Percentiles rank a stretch among this genome's conserved stretches.
These are phyloP conservation scores for Manacus vitellinus DNA, from an alignment of 2,113 vertebrate genomes.

Conservation along the genomic window DNA sequence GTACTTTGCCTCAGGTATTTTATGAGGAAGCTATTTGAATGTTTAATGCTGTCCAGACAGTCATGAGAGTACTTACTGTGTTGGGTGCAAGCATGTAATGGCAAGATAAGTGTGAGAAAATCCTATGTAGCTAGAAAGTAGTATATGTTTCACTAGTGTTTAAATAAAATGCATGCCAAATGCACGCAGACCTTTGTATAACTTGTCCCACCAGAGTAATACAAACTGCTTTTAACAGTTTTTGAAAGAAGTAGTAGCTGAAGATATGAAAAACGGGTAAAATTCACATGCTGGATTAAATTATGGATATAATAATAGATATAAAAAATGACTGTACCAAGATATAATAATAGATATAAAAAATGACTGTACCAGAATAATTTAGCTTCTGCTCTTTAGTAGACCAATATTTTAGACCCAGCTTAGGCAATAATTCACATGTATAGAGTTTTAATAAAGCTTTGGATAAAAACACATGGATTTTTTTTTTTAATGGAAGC, in stretches of 20 bases:
- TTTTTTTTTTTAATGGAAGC: not conserved
- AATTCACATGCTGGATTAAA: not conserved
- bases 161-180: not conserved
- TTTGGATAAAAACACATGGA: not conserved
- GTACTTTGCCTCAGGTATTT: not conserved
- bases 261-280: not conserved
- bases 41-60: not conserved
- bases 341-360: not conserved
- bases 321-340: not conserved
- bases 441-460: not conserved
- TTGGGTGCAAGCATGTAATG: not conserved
- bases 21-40: not conserved
- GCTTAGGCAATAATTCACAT: not conserved
- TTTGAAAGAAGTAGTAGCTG: not conserved
- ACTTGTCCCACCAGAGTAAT: not conserved
- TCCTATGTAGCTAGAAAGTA: not conserved
- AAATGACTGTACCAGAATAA: not conserved
- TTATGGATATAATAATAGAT: not conserved
- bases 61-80: not conserved
- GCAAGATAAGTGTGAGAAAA: not conserved
- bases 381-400: not conserved
- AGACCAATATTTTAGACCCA: not conserved
- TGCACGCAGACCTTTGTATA: not conserved
- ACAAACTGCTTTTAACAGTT: not conserved
- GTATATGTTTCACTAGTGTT: not conserved